Base-by-base conservation (phyloP, 2,797 vertebrate genomes). In the Enteromius radiatus region DNA sequence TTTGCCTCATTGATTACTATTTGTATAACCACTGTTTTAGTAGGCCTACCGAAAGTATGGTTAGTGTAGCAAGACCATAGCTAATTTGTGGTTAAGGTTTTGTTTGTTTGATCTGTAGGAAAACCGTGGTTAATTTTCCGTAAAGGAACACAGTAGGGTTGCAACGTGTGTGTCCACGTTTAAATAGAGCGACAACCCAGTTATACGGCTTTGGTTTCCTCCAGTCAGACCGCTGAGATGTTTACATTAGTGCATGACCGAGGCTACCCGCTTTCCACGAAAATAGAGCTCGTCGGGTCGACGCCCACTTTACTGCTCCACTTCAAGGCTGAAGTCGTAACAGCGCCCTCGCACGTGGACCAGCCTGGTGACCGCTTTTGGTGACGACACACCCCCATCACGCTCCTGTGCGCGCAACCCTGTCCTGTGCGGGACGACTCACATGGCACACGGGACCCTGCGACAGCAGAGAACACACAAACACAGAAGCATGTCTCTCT, bases 341-440 rank as follows among this genome's bases (percentile, higher is more conserved):
- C 76, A 81, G 83, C 77, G 64, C 71, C 73, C 81, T 71, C 76
- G 87, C 89, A 89, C 89, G 89, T 90, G 89, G 84, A 88, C 54
- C 61, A 76, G 88, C 88, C 89, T 68, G 74, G 88, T 89, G 88
- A 89, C 76, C 76, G 78, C 65, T n/a, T 31, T 75, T 23, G 43
- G 84, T 84, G 87, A 85, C 84, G 86, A 83, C 87, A 85, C 82
- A 23, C 36, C 79, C 85, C 52, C 47, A 70, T 86, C 87, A 78
- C 68, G 77, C 84, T 79, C 84, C 76, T 21, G 15, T 54, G 83
- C 82, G 76, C 36, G 82, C 84, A 23, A 82, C 81, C 26, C 78
- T 69, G 86, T 73, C 68, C 76, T 74, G 70, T 38, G 76, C 78
- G 47, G 80, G 21, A 79, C 76, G 36, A 10, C 87, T 89, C 89